These are phyloP conservation scores for Plutella xylostella DNA, from an alignment of 2,888 invertebrate species.

Conservation along the genomic window DNA sequence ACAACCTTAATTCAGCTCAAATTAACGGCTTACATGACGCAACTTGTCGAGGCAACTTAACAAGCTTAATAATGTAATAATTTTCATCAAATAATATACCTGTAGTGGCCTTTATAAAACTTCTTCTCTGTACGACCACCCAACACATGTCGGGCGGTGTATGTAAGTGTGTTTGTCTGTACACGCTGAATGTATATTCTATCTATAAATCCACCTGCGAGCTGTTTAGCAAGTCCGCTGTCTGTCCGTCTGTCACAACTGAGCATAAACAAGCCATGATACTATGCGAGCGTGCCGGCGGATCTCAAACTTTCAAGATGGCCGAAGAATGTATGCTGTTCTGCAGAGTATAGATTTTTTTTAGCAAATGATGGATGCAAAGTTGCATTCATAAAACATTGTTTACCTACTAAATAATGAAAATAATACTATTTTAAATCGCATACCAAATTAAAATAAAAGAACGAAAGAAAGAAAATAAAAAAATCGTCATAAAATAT, in stretches of 20 bases:
- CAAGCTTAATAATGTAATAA: background rate
- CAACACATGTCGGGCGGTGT: background rate
- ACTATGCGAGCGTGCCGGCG: background rate
- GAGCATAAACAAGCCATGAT: conserved; percentile 6
- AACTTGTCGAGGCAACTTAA: too few relatives aligned
- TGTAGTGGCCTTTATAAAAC: background rate
- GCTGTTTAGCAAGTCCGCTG: conserved; percentile 21
- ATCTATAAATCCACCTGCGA: conserved; percentile 30
- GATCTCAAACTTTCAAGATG: conserved; percentile 1
- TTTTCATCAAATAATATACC: background rate
- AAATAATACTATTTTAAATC: too few relatives aligned
- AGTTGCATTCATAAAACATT: too few relatives aligned
- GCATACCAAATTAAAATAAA: too few relatives aligned
- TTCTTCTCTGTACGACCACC: background rate
- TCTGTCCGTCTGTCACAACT: conserved; percentile 29
- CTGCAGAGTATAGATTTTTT: too few relatives aligned
- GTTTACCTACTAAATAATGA: too few relatives aligned
- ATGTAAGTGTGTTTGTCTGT: background rate
- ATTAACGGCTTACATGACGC: too few relatives aligned
- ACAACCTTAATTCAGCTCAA: too few relatives aligned
- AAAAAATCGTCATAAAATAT: too few relatives aligned
- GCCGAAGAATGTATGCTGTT: too few relatives aligned
- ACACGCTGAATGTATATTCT: conserved; percentile 29
- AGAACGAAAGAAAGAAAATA: too few relatives aligned
- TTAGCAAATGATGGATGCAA: too few relatives aligned